Conservation (phyloP, 2,797 vertebrate genomes). For the Xyrichtys novacula region DNA sequence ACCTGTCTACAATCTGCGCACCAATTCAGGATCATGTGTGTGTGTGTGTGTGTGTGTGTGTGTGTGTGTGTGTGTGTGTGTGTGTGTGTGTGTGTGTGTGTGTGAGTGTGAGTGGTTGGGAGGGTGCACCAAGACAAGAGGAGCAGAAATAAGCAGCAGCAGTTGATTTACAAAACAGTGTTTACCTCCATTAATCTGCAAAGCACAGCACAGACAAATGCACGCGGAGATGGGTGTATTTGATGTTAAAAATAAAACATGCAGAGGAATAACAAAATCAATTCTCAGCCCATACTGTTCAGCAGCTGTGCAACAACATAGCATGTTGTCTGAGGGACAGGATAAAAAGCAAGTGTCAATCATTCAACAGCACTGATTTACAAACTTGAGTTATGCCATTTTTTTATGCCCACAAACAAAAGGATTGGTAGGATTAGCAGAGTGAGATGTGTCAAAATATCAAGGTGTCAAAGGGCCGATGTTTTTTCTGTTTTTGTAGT, state of each 20-base stretch:
- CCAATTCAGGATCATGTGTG: constrained; percentile 4
- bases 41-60: constrained; percentile 3
- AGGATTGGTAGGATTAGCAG: background rate
- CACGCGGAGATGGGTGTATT: constrained; percentile 40
- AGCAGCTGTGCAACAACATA: constrained; percentile 47
- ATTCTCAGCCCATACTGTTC: constrained; percentile 43
- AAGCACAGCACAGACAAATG: constrained; percentile 29
- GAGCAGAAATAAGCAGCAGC: constrained; percentile 15
- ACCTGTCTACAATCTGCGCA: constrained; percentile 9
- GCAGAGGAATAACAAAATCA: constrained; percentile 41
- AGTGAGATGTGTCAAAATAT: too few species aligned
- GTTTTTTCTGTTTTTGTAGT: too few species aligned
- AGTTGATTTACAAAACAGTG: constrained; percentile 50
- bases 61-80: constrained; percentile 3
- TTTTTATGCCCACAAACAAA: background rate
- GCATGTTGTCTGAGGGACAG: constrained; percentile 8
- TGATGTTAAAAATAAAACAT: constrained; percentile 63
- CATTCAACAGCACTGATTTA: constrained; percentile 10
- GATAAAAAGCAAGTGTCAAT: too few species aligned
- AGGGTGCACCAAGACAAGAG: constrained; percentile 19
- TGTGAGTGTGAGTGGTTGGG: background rate
- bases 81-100: background rate
- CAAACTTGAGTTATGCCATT: constrained; percentile 19
- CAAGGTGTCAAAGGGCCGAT: too few species aligned
- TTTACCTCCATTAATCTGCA: constrained; percentile 60